These are phyloP conservation scores for Ceraclea dissimilis DNA, from an alignment of 2,888 invertebrate species.

Conservation along the genomic window DNA sequence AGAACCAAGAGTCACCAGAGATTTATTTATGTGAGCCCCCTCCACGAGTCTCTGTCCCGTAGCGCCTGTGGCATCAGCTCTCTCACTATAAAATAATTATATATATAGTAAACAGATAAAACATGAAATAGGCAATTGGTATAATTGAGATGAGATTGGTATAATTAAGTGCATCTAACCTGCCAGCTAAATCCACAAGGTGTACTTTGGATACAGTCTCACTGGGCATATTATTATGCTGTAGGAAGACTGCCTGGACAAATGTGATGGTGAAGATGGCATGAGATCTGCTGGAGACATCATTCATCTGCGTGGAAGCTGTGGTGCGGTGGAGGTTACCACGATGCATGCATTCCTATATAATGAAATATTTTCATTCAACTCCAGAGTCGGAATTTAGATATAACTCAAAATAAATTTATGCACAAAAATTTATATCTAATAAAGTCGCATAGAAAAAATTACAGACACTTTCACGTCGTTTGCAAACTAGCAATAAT, in stretches of 20 bases:
- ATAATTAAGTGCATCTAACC: slow-evolving; percentile 41
- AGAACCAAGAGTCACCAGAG: slow-evolving; percentile 78
- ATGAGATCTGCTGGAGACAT: slow-evolving; percentile 84
- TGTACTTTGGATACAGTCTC: slow-evolving; percentile 88
- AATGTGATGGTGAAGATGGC: slow-evolving; percentile 88
- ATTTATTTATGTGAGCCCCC: slow-evolving; percentile 87
- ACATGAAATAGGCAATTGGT: too few relatives aligned
- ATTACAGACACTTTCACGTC: too few relatives aligned
- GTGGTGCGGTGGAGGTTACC: slow-evolving; percentile 80
- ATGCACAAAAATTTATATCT: too few relatives aligned
- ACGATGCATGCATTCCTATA: slow-evolving; percentile 66
- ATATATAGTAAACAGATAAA: neutral
- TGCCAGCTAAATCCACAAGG: slow-evolving; percentile 82
- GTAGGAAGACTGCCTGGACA: slow-evolving; percentile 73
- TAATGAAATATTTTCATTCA: too few relatives aligned
- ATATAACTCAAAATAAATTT: too few relatives aligned
- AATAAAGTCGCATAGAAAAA: too few relatives aligned
- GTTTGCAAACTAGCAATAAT: too few relatives aligned
- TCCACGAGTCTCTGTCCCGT: slow-evolving; percentile 85
- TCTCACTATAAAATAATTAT: slow-evolving; percentile 62
- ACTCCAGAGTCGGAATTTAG: too few relatives aligned
- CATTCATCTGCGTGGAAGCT: slow-evolving; percentile 88
- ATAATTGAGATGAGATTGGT: too few relatives aligned
- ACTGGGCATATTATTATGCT: slow-evolving; percentile 77
- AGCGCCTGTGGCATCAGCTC: slow-evolving; percentile 83